Evolutionary conservation across 2,888 invertebrate species (phyloP), one percentile per base, ranked within the genome.

Genomic region (Mimumesa dahlbomi): DNA sequence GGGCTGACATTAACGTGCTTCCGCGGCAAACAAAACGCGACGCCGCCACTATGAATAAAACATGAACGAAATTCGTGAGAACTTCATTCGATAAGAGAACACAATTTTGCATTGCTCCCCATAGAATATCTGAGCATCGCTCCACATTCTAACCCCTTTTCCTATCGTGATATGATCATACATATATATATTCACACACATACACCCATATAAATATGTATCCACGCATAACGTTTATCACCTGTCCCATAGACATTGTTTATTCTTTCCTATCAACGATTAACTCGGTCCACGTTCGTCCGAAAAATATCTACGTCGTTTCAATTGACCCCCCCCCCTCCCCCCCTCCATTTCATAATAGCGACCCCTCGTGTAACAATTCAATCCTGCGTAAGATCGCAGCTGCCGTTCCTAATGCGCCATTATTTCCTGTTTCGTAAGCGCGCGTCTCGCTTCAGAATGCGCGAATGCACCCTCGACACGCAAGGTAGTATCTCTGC

Each of bases 321-420:
- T 11, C n/a, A 56, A 45, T 25, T 25, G 25, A 3, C 25, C 25
- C 25, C 25, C 25, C 25, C 25, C 25, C 38, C 64, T 50, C 22
- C 57, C 62, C 67, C 61, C 48, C 42, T 48, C 40, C 31, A 14
- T 7, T 31, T 6, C 13, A 45, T 16, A 25, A 13, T 13, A 46
- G 57, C 46, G 50, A 56, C 58, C 40, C 36, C 43, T 22, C 38
- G 22, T 75, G 85, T 84, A 84, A 86, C 85, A 84, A 84, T 87
- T 87, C 85, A 84, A 86, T 87, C 76, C 79, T 65, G 82, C 83
- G 80, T 82, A 81, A 76, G 73, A 74, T 79, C 69, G 85, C 87
- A 87, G 87, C 87, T 87, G 87, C 81, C 82, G 79, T 75, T 76
- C 79, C 82, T 85, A 85, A 87, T 85, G 76, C 76, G 73, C 82